Evolutionary conservation across 2,888 invertebrate species (phyloP), one percentile per base, ranked within the genome.

Genomic region (Drosophila prolongata): DNA sequence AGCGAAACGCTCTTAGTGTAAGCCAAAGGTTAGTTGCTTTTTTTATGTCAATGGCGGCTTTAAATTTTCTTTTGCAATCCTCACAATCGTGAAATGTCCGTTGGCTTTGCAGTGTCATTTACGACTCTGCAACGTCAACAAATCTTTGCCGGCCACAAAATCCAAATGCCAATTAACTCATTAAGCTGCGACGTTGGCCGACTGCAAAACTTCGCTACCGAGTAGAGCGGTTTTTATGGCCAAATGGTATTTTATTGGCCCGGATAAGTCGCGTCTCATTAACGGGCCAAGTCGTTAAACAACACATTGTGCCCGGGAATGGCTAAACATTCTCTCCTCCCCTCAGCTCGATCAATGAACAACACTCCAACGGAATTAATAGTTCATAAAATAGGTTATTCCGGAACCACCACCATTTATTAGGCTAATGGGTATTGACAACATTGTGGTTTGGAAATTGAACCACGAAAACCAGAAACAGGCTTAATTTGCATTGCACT

Each of bases 141-240:
- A 84, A 84, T 84, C 88, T 67, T 75, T 75, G 72, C 73, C 61
- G 59, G 71, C 66, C 77, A 80, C 88, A 86, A 87, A 88, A 88
- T 84, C 75, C 83, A 86, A 84, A 76, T 78, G 79, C 62, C 88
- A 88, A 88, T 84, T 84, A 84, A 88, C 87, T 84, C 88, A 84
- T 86, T 84, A 80, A 64, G 77, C 58, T 57, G 62, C 55, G 40
- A 60, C 73, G 58, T 44, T 52, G 53, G 34, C 34, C 46, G 52
- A 60, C 69, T 67, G 55, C 83, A 61, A 54, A 67, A 62, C 52
- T 64, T 56, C 40, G 30, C 24, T 44, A 40, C 66, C 55, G 56
- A 38, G 42, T 50, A 47, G 44, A 76, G 59, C 38, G 53, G 53
- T 71, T 86, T 84, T 88, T 88, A 83, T 80, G 54, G 58, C 67